Base-by-base conservation (phyloP, 2,888 invertebrate species). In the Poecilus cupreus region DNA sequence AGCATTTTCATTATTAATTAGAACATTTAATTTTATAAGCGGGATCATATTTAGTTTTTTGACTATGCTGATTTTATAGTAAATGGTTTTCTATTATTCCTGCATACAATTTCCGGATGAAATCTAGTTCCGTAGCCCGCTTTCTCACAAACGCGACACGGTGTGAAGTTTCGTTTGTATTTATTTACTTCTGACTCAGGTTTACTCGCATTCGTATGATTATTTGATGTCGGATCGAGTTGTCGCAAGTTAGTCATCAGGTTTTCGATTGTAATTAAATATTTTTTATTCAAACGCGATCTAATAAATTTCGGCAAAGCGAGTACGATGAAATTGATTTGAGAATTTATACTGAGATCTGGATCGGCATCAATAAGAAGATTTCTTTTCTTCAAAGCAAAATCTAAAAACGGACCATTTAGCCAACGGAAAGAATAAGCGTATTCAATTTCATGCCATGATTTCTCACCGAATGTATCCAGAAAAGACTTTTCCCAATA, bases 381-480 rank as follows among this genome's bases (percentile, higher is more conserved):
- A 39, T 82, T 84, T 81, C 82, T 77, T 80, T 84, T 85, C 60
- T 83, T 84, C 32, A 85, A 54, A 49, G 84, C 84, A 82, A 82
- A 85, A 54, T 85, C 83, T 46, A 84, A 81, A 70, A 83, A 76
- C 13, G 82, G 51, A 37, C 84, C 83, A 43, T 84, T 83, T 64
- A 84, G 82, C 75, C 82, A n/a, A n/a, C n/a, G n/a, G n/a, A n/a
- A n/a, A n/a, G n/a, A n/a, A n/a, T n/a, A n/a, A n/a, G n/a, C n/a
- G 57, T 83, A 84, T 54, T 68, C 81, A 37, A 84, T 84, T 49
- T 83, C 83, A 13, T 80, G 80, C 83, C 83, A 84, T 57, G 82
- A 82, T 74, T 82, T 83, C 76, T 75, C 68, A n/a, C 74, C 79
- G 75, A 83, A 75, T 84, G n/a, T n/a, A n/a, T n/a, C n/a, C n/a